Conservation (phyloP, 2,113 vertebrate species). For the Gasterosteus nipponicus region DNA sequence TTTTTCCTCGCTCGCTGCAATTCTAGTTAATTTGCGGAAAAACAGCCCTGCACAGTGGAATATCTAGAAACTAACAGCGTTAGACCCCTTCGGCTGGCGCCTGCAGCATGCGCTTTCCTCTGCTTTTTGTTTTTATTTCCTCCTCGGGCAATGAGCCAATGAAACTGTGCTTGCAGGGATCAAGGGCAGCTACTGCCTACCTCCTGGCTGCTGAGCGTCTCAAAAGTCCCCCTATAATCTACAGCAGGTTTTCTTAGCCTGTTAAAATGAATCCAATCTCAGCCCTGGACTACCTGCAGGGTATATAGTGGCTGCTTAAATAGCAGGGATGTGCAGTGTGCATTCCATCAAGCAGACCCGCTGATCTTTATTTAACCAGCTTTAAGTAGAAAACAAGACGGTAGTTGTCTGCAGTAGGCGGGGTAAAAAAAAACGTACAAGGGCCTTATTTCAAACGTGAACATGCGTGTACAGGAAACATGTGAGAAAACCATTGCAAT, state of each 20-base stretch:
- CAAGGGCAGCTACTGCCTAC: slow-evolving; percentile 58
- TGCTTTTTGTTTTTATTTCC: slow-evolving; percentile 69
- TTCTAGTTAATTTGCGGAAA: slow-evolving; percentile 57
- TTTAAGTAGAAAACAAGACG: no score
- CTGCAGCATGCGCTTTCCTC: slow-evolving; percentile 47
- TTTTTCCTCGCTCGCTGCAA: slow-evolving; percentile 62
- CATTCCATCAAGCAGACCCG: no score
- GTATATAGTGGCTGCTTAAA: no score
- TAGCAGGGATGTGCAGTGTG: no score
- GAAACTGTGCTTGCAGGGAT: slow-evolving; percentile 55
- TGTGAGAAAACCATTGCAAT: no score
- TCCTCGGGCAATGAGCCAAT: slow-evolving; percentile 44
- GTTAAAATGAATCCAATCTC: no score
- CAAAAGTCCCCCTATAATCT: slow-evolving; percentile 74
- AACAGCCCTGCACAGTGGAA: slow-evolving; percentile 52
- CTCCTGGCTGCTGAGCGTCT: slow-evolving; percentile 64
- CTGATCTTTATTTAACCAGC: no score
- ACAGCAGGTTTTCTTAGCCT: slow-evolving; percentile 71
- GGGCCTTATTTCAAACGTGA: no score
- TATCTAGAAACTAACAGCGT: slow-evolving; percentile 49
- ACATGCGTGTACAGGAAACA: no score
- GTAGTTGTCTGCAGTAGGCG: no score
- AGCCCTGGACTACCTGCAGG: no score
- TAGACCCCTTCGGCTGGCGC: slow-evolving; percentile 54
- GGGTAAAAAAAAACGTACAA: no score